Percentiles rank a stretch among this genome's conserved stretches.
Evolutionary conservation across 1,140 invertebrate species (phyloP).

Genomic region (Mya arenaria): DNA sequence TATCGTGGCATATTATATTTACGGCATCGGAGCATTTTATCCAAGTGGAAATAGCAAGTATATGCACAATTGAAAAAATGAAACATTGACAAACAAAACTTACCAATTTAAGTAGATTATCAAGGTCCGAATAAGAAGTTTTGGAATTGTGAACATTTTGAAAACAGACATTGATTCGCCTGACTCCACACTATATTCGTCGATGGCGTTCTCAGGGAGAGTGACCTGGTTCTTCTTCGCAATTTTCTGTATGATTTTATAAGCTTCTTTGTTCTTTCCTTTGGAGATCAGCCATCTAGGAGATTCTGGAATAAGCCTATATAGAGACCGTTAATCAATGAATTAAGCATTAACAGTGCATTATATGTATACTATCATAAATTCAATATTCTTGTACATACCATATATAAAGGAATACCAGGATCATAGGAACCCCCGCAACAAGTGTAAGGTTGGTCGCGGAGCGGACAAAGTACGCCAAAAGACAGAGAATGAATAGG

Average conservation of each 20-base stretch:
- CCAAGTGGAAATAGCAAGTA: too few relatives aligned
- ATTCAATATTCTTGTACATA: slow-evolving; percentile 62
- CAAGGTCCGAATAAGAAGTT: slow-evolving; percentile 38
- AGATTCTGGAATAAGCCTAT: slow-evolving; percentile 66
- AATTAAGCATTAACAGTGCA: slow-evolving; percentile 85
- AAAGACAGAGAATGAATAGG: slow-evolving; percentile 84
- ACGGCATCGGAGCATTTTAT: too few relatives aligned
- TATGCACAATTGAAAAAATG: too few relatives aligned
- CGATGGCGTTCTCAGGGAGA: slow-evolving; percentile 57
- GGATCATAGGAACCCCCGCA: slow-evolving; percentile 87
- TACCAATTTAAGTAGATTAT: slow-evolving; percentile 68
- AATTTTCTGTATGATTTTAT: slow-evolving; percentile 59
- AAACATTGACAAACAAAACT: too few relatives aligned
- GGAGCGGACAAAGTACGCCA: slow-evolving; percentile 86
- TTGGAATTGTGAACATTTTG: slow-evolving; percentile 73
- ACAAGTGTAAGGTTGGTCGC: slow-evolving; percentile 89
- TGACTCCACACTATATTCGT: neutral
- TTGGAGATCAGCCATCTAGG: slow-evolving; percentile 65
- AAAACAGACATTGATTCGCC: slow-evolving; percentile 5
- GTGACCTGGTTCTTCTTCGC: slow-evolving; percentile 69
- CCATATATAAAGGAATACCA: slow-evolving; percentile 85
- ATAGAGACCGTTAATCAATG: slow-evolving; percentile 65
- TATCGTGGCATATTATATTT: too few relatives aligned
- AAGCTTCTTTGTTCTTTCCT: slow-evolving; percentile 57
- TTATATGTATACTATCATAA: slow-evolving; percentile 67